phyloP scores from a whole-genome alignment of 1,140 invertebrate species.

The Planococcus citri region DNA sequence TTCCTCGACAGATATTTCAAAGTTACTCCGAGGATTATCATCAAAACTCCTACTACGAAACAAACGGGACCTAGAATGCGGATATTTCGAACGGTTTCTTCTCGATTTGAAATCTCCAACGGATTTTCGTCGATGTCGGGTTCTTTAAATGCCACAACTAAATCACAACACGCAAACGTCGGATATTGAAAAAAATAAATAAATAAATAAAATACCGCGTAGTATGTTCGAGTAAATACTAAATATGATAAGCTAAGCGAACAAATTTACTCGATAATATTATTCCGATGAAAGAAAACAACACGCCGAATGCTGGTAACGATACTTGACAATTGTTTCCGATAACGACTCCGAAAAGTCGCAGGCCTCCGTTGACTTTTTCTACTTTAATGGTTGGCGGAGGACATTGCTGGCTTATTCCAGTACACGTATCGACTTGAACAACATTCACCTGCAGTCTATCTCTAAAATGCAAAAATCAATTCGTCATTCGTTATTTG shows the following conservation, averaged over 20 bases:
- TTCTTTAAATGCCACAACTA: not conserved
- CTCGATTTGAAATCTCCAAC: not conserved
- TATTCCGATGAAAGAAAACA: constrained; percentile 56
- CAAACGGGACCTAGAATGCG: constrained; percentile 55
- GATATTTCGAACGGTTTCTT: constrained; percentile 48
- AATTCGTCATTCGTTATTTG: constrained; percentile 5
- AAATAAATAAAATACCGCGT: too few species aligned
- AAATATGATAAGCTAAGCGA: too few species aligned
- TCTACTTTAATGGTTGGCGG: constrained; percentile 50
- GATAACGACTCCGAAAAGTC: constrained; percentile 58
- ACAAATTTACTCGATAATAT: constrained; percentile 57
- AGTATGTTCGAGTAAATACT: too few species aligned
- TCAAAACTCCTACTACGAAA: constrained; percentile 53
- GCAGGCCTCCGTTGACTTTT: constrained; percentile 58
- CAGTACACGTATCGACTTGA: not conserved
- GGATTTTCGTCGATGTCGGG: not conserved
- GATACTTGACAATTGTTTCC: constrained; percentile 61
- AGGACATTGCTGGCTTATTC: constrained; percentile 34
- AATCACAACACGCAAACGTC: too few species aligned
- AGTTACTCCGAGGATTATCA: constrained; percentile 46
- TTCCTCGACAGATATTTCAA: constrained; percentile 50
- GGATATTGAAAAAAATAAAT: too few species aligned
- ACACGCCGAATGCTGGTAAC: constrained; percentile 56
- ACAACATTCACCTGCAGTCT: not conserved
- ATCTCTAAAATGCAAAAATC: not conserved